phyloP scores from a whole-genome alignment of 2,797 vertebrate genomes.

The Pithecia hirsuta region DNA sequence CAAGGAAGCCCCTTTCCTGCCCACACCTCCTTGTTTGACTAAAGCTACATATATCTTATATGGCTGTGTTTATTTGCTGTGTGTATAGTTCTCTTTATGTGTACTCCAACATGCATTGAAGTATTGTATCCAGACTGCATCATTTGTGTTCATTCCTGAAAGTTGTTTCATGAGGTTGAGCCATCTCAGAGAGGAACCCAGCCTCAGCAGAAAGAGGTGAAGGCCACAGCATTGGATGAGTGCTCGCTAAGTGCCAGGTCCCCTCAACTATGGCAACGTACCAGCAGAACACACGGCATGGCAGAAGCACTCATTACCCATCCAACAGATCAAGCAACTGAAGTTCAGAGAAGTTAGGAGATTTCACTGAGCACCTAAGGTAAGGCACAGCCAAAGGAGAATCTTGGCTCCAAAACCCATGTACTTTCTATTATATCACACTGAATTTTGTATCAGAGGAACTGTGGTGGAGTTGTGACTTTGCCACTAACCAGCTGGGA shows the following conservation, averaged over 20 bases:
- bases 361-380: neutral
- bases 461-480: constrained; percentile 18
- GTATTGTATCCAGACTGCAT: neutral
- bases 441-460: neutral
- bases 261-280: neutral
- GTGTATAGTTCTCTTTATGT: neutral
- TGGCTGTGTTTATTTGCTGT: neutral
- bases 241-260: too few species aligned
- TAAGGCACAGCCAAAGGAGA: neutral
- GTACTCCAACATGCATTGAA: neutral
- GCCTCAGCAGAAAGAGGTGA: neutral
- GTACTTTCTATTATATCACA: neutral
- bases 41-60: neutral
- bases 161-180: neutral
- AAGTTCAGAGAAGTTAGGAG: neutral
- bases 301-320: neutral
- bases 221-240: neutral
- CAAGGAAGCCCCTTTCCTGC: neutral
- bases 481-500: neutral
- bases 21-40: neutral
- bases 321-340: neutral
- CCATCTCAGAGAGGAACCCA: neutral
- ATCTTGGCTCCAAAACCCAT: neutral
- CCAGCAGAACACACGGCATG: fast-evolving
- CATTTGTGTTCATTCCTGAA: neutral